phyloP scores from a whole-genome alignment of 2,113 vertebrate species.

The Xyrauchen texanus region DNA sequence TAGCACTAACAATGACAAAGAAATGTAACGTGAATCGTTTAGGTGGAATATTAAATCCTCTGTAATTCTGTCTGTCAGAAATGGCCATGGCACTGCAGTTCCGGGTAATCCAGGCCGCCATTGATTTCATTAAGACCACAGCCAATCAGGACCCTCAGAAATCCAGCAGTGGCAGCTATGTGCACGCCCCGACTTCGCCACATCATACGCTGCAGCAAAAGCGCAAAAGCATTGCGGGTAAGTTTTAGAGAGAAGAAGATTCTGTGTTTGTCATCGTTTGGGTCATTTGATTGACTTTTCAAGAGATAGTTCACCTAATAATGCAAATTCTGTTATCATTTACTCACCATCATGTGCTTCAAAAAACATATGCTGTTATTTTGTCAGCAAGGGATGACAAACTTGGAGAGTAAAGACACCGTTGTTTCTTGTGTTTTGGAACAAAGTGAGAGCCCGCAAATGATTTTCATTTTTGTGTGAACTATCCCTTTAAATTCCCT shows the following conservation, averaged over 20 bases:
- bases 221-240: constrained; percentile 88
- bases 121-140: constrained; percentile 92
- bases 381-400: no score
- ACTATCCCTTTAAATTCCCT: background rate
- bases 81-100: constrained; percentile 91
- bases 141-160: constrained; percentile 84
- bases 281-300: no score
- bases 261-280: no score
- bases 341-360: no score
- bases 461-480: background rate
- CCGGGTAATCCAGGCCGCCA: constrained; percentile 88
- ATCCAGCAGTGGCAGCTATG: constrained; percentile 66
- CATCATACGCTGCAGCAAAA: constrained; percentile 83
- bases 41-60: background rate
- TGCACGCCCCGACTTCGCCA: constrained; percentile 63
- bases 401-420: no score
- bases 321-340: no score
- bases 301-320: no score
- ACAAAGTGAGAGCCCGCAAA: background rate
- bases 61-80: constrained; percentile 67
- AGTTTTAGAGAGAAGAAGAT: no score
- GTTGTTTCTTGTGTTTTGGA: no score
- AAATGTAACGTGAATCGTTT: background rate
- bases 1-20: no score
- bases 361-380: no score